Base-by-base conservation (phyloP, 2,113 vertebrate genomes). In the Carollia perspicillata region DNA sequence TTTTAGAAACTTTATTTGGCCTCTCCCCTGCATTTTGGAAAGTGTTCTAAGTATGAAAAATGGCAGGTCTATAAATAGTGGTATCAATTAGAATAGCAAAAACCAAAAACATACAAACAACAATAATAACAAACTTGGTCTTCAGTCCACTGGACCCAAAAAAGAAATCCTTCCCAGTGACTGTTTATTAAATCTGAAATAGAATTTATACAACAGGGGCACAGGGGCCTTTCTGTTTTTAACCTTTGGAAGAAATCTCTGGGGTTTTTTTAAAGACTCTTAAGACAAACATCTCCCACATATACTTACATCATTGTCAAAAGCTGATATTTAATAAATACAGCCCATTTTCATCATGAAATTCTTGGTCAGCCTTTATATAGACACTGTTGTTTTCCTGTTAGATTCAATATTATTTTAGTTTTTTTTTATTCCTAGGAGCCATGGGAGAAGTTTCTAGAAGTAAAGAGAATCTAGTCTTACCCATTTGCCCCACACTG, bases 101-200 rank as follows among this genome's bases (percentile, higher is more conserved):
- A 72, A 71, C 33, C 33, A 44, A 40, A 18, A 69, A 58, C 7
- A 6, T 30, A 53, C 49, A 6, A 47, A 78, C 75, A 78, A 55
- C n/a, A 37, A 13, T 30, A 63, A 63, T 30, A 63, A 63, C 28
- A 79, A 79, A 35, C 0, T 65, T 90, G 68, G 55, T 23, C 72
- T 92, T 97, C 35, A n/a, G 74, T 90, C 68, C 2, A 2, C 23
- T 53, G 30, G 91, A 81, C 90, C 55, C 18, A 53, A 85, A 65
- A 93, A 96, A 51, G 91, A 97, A 98, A 97, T 89, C 28, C 47
- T 95, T 72, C 79, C 47, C 93, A 95, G 84, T 30, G 13, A 63
- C 65, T 85, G 49, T 23, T 71, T 85, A 80, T 94, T 92, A 94
- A 69, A 44, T 47, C 60, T 78, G 80, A 97, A 97, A 95, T 30